Evolutionary conservation across 2,888 invertebrate species (phyloP).

Genomic region (Andrena dorsata): DNA sequence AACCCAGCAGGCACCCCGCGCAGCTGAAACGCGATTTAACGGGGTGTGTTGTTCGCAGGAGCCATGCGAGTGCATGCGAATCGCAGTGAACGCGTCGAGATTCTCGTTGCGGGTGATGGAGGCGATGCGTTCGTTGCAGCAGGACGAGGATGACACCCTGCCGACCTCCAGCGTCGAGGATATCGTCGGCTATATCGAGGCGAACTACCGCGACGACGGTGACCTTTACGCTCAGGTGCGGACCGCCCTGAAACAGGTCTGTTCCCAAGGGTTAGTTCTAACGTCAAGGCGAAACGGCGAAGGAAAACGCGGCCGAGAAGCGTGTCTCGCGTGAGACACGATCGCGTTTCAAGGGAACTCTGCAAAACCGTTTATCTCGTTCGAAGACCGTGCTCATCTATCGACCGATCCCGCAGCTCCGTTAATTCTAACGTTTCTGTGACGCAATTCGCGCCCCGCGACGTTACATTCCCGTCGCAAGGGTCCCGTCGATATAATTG

Average conservation of each 20-base stretch:
- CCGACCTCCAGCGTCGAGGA: conserved; percentile 64
- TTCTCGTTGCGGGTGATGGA: conserved; percentile 76
- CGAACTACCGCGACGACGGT: conserved; percentile 71
- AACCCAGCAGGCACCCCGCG: no score
- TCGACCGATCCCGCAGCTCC: conserved; percentile 57
- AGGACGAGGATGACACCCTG: conserved; percentile 33
- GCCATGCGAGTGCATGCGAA: conserved; percentile 38
- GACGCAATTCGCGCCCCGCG: not conserved
- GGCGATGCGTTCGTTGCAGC: conserved; percentile 73
- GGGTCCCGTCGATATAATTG: no score
- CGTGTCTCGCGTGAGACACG: conserved; percentile 65
- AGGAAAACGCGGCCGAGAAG: conserved; percentile 38
- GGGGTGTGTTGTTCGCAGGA: conserved; percentile 13
- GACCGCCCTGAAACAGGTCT: conserved; percentile 71
- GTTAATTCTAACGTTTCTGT: conserved; percentile 39
- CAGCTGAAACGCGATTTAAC: no score
- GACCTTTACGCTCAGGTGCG: conserved; percentile 76
- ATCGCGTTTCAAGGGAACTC: conserved; percentile 64
- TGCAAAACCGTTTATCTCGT: conserved; percentile 56
- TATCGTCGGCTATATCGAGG: conserved; percentile 68
- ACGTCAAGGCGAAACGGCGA: conserved; percentile 26
- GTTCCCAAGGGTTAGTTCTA: conserved; percentile 74
- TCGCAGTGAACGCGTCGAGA: conserved; percentile 67
- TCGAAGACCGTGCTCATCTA: conserved; percentile 56
- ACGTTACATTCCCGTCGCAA: not conserved